These are phyloP conservation scores for Stenchaetothrips biformis DNA, from an alignment of 2,888 invertebrate species.

Conservation along the genomic window DNA sequence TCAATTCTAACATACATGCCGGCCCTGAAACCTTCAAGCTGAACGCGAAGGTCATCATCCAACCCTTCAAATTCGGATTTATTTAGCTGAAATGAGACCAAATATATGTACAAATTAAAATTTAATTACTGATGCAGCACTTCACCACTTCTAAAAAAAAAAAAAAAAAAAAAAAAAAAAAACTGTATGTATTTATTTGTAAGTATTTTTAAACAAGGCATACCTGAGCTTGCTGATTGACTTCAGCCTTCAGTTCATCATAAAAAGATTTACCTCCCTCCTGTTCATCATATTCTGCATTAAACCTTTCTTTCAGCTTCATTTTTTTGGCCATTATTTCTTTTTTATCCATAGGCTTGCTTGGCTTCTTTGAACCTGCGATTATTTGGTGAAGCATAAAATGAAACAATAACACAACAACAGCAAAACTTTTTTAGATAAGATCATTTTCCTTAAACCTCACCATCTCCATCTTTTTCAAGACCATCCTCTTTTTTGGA, in stretches of 20 bases:
- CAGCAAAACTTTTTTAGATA: neutral
- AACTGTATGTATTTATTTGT: too few relatives aligned
- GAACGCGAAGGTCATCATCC: conserved; percentile 79
- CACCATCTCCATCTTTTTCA: conserved; percentile 34
- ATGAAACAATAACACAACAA: neutral
- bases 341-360: conserved; percentile 55
- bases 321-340: conserved; percentile 69
- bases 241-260: conserved; percentile 82
- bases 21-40: conserved; percentile 91
- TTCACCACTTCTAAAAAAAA: too few relatives aligned
- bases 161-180: too few relatives aligned
- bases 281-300: conserved; percentile 89
- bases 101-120: neutral
- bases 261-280: conserved; percentile 66
- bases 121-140: neutral
- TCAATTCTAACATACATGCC: conserved; percentile 93
- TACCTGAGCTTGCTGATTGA: conserved; percentile 73
- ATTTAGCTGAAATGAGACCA: conserved; percentile 61
- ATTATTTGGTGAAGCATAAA: conserved; percentile 38
- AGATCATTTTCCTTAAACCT: neutral
- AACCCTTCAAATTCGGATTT: conserved; percentile 88
- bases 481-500: conserved; percentile 37
- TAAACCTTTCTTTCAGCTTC: conserved; percentile 89
- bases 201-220: conserved; percentile 27
- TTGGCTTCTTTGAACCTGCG: conserved; percentile 42